These are phyloP conservation scores for Microtus montanus DNA, from an alignment of 2,113 vertebrate genomes.

Conservation along the genomic window DNA sequence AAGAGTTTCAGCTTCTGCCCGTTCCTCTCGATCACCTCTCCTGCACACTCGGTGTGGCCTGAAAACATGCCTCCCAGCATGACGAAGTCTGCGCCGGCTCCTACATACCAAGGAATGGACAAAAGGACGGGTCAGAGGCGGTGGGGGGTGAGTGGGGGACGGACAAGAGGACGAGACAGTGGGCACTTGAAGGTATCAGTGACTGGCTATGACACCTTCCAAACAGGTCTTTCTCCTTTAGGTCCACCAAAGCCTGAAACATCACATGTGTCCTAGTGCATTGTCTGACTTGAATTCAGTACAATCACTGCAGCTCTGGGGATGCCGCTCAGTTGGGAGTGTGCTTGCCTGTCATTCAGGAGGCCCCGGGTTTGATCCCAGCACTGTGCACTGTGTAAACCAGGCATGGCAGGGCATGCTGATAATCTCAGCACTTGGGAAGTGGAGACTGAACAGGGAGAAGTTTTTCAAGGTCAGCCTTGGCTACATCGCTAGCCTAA, in stretches of 20 bases:
- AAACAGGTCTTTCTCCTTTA: neutral
- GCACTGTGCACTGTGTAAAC: neutral
- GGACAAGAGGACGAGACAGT: no score
- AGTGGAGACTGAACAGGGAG: neutral
- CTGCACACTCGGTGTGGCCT: constrained; percentile 96
- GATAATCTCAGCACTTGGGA: neutral
- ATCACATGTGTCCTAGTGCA: neutral
- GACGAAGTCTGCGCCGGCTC: constrained; percentile 97
- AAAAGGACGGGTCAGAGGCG: neutral
- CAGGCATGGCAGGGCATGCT: neutral
- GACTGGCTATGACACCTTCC: neutral
- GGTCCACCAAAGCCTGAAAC: neutral
- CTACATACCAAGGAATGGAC: constrained; percentile 76
- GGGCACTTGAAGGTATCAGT: no score
- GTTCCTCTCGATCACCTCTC: constrained; percentile 94
- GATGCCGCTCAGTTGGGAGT: neutral
- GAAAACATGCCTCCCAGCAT: constrained; percentile 99
- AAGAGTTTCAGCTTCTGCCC: constrained; percentile 97
- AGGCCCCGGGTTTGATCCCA: no score
- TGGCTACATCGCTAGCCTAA: neutral
- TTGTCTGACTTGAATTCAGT: neutral
- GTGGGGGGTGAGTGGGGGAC: no score
- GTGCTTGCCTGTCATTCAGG: neutral
- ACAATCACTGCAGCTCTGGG: neutral
- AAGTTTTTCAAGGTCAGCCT: neutral